phyloP scores from a whole-genome alignment of 1,140 invertebrate genomes.

The Meteorus sp. region DNA sequence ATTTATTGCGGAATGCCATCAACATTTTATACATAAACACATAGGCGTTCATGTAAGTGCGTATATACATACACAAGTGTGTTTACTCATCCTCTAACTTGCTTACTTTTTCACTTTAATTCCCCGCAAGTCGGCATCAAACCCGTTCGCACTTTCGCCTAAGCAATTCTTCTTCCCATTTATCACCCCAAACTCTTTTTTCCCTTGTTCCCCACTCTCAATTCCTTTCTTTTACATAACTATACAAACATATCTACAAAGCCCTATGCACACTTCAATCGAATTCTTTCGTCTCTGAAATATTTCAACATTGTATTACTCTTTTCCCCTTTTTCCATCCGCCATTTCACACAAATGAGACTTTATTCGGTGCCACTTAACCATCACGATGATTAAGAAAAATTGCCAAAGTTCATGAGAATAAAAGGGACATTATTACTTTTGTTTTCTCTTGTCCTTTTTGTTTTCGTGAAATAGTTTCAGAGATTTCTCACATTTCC shows the following conservation, averaged over 20 bases:
- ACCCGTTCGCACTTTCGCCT: conserved; percentile 50
- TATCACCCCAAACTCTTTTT: conserved; percentile 46
- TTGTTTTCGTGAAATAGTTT: neutral
- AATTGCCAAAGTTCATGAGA: neutral
- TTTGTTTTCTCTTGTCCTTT: neutral
- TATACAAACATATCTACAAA: conserved; percentile 14
- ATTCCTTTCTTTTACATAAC: neutral
- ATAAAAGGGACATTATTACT: neutral
- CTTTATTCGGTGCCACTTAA: no score
- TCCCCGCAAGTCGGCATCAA: conserved; percentile 15
- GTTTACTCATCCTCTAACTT: conserved; percentile 33
- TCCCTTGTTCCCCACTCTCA: conserved; percentile 34
- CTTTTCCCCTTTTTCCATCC: neutral
- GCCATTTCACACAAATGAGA: neutral
- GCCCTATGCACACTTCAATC: neutral
- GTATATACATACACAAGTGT: conserved; percentile 3
- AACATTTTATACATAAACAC: neutral
- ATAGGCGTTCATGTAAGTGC: neutral
- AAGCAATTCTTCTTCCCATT: conserved; percentile 53
- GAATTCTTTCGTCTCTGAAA: neutral
- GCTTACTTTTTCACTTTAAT: conserved; percentile 7
- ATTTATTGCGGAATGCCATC: conserved; percentile 12
- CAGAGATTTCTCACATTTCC: no score
- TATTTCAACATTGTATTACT: no score
- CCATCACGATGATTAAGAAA: neutral